Conservation (phyloP, 64 coral and sea anemone genomes). For the Porites lutea region DNA sequence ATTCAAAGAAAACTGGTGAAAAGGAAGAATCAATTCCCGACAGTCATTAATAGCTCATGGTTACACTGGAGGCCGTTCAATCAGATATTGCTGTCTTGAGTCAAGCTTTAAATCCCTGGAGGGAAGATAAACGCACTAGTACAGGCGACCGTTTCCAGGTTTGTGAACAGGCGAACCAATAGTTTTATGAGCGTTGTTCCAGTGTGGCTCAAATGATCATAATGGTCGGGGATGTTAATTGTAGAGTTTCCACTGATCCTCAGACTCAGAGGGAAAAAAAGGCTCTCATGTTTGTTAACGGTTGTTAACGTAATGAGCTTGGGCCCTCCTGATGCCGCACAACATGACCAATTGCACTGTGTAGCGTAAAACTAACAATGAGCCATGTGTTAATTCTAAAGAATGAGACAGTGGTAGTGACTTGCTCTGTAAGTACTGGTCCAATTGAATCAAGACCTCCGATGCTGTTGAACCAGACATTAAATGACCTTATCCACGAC, state of each 20-base stretch:
- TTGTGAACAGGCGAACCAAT: conserved; percentile 22
- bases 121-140: not conserved
- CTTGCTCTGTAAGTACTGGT: conserved; percentile 43
- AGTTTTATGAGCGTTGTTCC: conserved; percentile 54
- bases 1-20: conserved; percentile 4
- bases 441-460: conserved; percentile 41
- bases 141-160: not conserved
- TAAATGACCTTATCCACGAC: conserved; percentile 15
- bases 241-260: not conserved
- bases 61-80: conserved; percentile 5
- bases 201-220: conserved; percentile 68
- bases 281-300: conserved; percentile 51
- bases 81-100: conserved; percentile 35
- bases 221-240: conserved; percentile 53
- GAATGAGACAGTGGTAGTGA: conserved; percentile 38
- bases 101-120: not conserved
- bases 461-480: conserved; percentile 58
- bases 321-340: not conserved
- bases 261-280: not conserved
- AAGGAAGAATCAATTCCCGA: not conserved
- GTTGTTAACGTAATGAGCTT: not conserved
- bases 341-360: conserved; percentile 50
- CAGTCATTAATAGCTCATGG: not conserved
- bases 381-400: conserved; percentile 49
- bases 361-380: conserved; percentile 69